Conservation (phyloP, 2,113 vertebrate genomes). For the Uria lomvia region DNA sequence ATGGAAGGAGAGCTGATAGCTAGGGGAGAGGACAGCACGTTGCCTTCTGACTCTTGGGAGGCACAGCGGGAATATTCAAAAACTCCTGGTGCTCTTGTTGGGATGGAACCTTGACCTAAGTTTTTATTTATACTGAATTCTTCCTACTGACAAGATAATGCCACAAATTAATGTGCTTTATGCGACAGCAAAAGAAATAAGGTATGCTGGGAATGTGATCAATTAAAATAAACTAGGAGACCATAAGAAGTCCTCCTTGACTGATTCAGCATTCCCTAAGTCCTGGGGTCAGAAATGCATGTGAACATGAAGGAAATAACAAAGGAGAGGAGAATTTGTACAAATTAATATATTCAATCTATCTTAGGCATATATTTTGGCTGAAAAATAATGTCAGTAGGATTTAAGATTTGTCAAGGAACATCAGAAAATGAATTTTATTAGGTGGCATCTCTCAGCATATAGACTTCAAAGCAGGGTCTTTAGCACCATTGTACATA, state of each 20-base stretch:
- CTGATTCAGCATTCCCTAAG: not conserved
- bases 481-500: not conserved
- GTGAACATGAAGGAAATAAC: not conserved
- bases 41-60: not conserved
- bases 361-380: not conserved
- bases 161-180: not conserved
- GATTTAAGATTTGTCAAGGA: not conserved
- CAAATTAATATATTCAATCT: not conserved
- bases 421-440: not conserved
- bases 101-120: not conserved
- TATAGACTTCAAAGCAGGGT: not conserved
- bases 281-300: not conserved
- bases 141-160: slow-evolving; percentile 1
- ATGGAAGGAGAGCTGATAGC: not conserved
- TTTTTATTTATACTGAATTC: not conserved
- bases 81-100: not conserved
- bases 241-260: not conserved
- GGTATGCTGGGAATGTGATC: not conserved
- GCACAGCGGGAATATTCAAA: not conserved
- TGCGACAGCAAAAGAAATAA: not conserved
- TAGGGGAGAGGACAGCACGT: not conserved
- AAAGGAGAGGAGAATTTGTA: not conserved
- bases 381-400: not conserved
- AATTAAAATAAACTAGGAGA: not conserved
- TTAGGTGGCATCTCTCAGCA: not conserved